Base-by-base conservation (phyloP, 2,888 invertebrate species). In the Halocaridina rubra region DNA sequence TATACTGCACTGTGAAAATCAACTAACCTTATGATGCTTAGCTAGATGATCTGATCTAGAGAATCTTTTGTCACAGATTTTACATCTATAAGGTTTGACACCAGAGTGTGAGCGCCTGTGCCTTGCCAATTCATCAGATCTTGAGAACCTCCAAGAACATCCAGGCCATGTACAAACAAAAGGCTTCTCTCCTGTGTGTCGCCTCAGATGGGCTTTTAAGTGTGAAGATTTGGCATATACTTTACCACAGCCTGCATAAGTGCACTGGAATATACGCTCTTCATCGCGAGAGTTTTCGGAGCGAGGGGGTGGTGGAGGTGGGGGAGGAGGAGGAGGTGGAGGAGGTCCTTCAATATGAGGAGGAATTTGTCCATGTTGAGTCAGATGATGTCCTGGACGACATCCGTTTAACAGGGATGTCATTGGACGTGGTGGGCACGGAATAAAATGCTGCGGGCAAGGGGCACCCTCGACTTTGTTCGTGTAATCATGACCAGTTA, bases 61-160 rank as follows among this genome's bases (percentile, higher is more conserved):
- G 91, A 98, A 98, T 87, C 95, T 93, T 91, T 98, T 98, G 74
- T 94, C 93, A 91, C 98, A 98, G 89, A 96, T 93, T 84, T 93
- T 93, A 91, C 98, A 98, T 84, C 95, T 94, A 91, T 98, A 98
- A 0, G 98, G 98, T 91, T 98, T 98, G 87, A 97, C 94, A 0
- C 98, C 98, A 0, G 97, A 97, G 91, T 98, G 98, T n/a, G 97
- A 97, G 88, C 98, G 93, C 79, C 96, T 94, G 91, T 98, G 98
- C 24, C 98, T 93, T 1, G 97, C 96, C 88, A 98, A 91, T 91
- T 98, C 98, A 91, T 98, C 98, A 0, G 98, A 98, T 82, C 98
- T 93, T 22, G 97, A 97, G 92, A 98, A 98, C 89, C 95, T 93
- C 98, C 98, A 98, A 39, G 94, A 94, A 91, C 98, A 98, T 64